phyloP scores from a whole-genome alignment of 2,113 vertebrate species.

The Salvelinus alpinus region DNA sequence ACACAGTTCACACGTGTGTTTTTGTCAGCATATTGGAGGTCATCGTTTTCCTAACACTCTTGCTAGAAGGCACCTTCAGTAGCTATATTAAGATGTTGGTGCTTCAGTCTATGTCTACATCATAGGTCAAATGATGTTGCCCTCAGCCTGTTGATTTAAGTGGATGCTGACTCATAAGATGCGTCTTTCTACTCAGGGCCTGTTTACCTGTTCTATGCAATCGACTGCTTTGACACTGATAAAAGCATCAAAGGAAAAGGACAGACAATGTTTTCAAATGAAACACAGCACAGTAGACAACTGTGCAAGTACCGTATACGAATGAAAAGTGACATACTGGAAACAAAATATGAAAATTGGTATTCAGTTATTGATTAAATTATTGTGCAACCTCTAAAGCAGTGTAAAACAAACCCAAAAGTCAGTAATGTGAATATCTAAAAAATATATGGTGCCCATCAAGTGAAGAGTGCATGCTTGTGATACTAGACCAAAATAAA shows the following conservation, averaged over 20 bases:
- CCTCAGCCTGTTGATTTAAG: background rate
- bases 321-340: background rate
- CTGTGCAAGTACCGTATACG: no score
- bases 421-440: background rate
- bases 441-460: no score
- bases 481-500: no score
- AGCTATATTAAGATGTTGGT: background rate
- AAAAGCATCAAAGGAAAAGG: background rate
- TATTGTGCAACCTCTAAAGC: background rate
- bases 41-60: background rate
- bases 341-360: background rate
- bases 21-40: background rate
- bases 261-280: background rate
- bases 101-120: background rate
- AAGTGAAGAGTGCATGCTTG: no score
- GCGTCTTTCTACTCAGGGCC: background rate
- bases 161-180: background rate
- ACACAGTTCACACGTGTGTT: background rate
- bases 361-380: background rate
- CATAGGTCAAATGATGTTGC: background rate
- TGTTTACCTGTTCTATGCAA: background rate
- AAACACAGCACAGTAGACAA: background rate
- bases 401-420: background rate
- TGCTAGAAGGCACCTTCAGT: background rate
- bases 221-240: background rate